phyloP scores from a whole-genome alignment of 2,888 invertebrate genomes.

The Opisthograptis luteolata region DNA sequence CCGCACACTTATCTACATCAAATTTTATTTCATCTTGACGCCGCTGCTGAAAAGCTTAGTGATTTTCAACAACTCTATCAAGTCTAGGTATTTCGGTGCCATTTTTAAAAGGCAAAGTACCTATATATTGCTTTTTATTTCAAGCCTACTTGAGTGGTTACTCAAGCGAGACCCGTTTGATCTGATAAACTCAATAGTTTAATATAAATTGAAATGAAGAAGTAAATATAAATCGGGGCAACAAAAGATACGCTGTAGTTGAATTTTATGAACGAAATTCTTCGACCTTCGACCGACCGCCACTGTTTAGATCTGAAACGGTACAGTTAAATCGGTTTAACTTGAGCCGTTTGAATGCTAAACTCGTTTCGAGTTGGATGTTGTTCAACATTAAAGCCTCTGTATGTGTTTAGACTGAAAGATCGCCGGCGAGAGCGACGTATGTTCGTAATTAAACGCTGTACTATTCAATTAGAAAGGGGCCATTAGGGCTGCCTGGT shows the following conservation, averaged over 20 bases:
- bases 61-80: too few relatives aligned
- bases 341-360: conserved; percentile 57
- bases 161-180: background rate
- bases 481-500: conserved; percentile 40
- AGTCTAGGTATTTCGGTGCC: too few relatives aligned
- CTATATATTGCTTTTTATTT: background rate
- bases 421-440: conserved; percentile 49
- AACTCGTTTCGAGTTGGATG: conserved; percentile 57
- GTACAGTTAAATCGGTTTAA: conserved; percentile 57
- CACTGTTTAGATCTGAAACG: conserved; percentile 50
- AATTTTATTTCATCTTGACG: too few relatives aligned
- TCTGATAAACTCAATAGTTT: conserved; percentile 9
- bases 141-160: background rate
- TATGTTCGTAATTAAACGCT: conserved; percentile 54
- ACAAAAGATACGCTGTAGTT: conserved; percentile 9
- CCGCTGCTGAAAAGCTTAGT: too few relatives aligned
- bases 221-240: conserved; percentile 5
- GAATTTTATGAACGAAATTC: conserved; percentile 18
- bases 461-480: conserved; percentile 54
- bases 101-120: background rate
- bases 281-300: conserved; percentile 32
- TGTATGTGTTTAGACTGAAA: conserved; percentile 60
- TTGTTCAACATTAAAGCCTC: conserved; percentile 57
- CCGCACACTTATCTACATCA: too few relatives aligned
- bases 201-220: conserved; percentile 4